Evolutionary conservation across 2,797 vertebrate genomes (phyloP).

Genomic region (Psittacula derbiana): DNA sequence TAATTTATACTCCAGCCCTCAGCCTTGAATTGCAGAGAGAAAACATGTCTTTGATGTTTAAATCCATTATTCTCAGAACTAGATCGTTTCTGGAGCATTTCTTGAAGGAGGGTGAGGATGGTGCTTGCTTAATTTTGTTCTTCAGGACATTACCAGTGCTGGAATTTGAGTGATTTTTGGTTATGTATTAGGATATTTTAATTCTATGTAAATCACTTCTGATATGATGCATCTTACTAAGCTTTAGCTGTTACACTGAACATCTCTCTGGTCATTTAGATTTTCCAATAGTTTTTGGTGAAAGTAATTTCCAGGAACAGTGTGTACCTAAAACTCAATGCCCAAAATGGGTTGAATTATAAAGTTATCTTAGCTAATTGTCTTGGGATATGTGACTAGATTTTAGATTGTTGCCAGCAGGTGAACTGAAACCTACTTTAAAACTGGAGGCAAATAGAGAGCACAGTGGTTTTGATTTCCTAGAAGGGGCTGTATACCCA

Average conservation of each 20-base stretch:
- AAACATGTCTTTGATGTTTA: neutral
- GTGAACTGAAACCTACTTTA: neutral
- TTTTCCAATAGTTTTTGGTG: neutral
- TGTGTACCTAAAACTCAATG: accelerated
- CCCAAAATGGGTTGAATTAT: neutral
- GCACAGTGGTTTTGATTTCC: neutral
- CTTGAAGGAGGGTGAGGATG: accelerated
- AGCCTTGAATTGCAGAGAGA: neutral
- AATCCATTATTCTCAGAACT: neutral
- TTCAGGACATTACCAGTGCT: neutral
- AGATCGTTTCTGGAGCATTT: neutral
- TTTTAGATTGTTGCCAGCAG: neutral
- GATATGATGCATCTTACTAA: neutral
- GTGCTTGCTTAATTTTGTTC: neutral
- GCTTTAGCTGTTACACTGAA: neutral
- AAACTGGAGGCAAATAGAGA: neutral
- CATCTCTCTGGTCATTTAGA: neutral
- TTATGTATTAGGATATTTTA: neutral
- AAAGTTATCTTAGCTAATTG: neutral
- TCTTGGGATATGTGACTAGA: neutral
- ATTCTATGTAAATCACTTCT: neutral
- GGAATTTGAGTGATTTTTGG: neutral
- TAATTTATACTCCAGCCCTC: neutral
- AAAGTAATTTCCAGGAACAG: neutral
- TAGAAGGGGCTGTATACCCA: neutral